These are phyloP conservation scores for Rhinopithecus roxellana DNA, from an alignment of 2,113 vertebrate genomes.

Conservation along the genomic window DNA sequence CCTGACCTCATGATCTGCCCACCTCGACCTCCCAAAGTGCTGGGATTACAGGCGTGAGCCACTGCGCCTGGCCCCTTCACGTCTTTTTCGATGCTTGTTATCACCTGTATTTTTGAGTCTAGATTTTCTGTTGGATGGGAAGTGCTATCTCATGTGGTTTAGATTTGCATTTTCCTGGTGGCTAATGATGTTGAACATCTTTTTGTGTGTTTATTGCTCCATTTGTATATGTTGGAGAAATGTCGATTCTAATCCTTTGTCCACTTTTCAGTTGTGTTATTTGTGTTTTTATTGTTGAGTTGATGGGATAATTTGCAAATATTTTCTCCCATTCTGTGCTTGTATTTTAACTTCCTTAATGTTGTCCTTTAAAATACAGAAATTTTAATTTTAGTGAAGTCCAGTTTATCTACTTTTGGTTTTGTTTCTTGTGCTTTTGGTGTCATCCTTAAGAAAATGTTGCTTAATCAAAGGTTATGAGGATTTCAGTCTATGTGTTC, in stretches of 20 bases:
- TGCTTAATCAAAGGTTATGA: background rate
- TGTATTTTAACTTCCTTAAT: background rate
- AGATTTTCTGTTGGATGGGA: background rate
- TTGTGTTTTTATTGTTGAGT: background rate
- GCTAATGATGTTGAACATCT: background rate
- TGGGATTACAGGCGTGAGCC: too few relatives aligned
- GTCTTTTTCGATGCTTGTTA: too few relatives aligned
- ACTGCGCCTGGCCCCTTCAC: accelerated
- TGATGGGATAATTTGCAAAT: background rate
- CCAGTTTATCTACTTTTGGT: background rate
- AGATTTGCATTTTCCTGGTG: background rate
- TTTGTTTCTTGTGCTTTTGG: background rate
- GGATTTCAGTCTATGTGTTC: background rate
- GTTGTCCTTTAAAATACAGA: background rate
- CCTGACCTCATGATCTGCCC: too few relatives aligned
- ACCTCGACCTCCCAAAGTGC: too few relatives aligned
- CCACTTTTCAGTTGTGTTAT: background rate
- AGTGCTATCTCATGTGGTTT: background rate
- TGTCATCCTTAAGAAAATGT: background rate
- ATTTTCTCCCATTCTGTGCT: background rate
- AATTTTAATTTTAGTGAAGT: background rate
- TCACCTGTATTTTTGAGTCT: background rate
- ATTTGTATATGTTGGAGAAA: background rate
- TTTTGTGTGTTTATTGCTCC: background rate
- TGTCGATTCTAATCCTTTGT: background rate